Base-by-base conservation (phyloP, 2,113 vertebrate species). In the Illadopsis cleaveri region DNA sequence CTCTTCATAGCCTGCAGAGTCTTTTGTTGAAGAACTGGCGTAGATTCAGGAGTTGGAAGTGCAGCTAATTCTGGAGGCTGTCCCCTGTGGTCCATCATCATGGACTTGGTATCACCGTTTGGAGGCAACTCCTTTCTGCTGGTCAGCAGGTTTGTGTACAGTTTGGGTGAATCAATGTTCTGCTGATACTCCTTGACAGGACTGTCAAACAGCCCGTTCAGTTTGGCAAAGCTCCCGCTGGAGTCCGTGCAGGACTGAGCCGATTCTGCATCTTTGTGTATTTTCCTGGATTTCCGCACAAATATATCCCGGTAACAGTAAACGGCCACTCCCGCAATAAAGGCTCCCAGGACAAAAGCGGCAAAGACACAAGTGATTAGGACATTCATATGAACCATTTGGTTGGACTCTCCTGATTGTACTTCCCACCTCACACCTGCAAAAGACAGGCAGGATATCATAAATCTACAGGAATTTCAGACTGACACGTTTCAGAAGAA, bases 301-400 rank as follows among this genome's bases (percentile, higher is more conserved):
- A 99, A 99, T 28, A 99, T 90, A 76, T 99, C 99, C 35, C 99
- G 98, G 88, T 99, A 99, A 91, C 99, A 99, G 98, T 99, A 99
- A 20, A 99, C 99, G 0, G 99, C 98, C 92, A 99, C 98, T 27
- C 99, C 99, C 9, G 99, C 99, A 38, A 99, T 98, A 94, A 99
- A 99, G 5, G 99, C 99, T 53, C 99, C 99, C 97, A 99, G 98
- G 18, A 99, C 98, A 90, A 99, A 99, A 47, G 99, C 99, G 0
- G 98, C 99, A 82, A 99, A 99, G 93, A 99, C 99, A 86, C 99
- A 99, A 90, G 99, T 99, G 98, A 99, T 99, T 95, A 99, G 98
- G 96, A 99, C 99, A 91, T 99, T 99, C 99, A 99, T 99, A 94
- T 99, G 99, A 33, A 99, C 99, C 99, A 99, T 99, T 98, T 99